Evolutionary conservation across 2,797 vertebrate species (phyloP).

Genomic region (Darevskia nairensis): DNA sequence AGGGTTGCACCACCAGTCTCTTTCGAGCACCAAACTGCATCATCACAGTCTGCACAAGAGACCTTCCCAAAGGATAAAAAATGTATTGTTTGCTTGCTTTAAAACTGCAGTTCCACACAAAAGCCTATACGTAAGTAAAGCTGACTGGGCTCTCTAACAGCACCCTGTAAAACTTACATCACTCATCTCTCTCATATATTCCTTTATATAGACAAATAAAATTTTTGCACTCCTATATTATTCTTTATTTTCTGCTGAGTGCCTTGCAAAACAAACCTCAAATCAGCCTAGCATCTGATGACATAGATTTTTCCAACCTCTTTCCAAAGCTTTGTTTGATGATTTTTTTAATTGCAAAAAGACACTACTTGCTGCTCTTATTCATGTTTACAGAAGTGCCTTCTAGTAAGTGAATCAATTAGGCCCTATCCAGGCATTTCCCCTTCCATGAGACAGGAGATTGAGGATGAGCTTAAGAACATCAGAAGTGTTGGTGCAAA

Average conservation of each 20-base stretch:
- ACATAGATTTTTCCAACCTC: not conserved
- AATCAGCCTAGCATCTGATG: not conserved
- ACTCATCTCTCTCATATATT: not conserved
- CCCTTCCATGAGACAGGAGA: too few species aligned
- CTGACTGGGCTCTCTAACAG: not conserved
- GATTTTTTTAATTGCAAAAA: not conserved
- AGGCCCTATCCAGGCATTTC: too few species aligned
- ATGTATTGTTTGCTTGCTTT: constrained; percentile 5
- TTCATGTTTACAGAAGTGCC: not conserved
- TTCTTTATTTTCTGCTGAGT: not conserved
- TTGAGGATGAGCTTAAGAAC: too few species aligned
- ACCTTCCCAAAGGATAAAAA: not conserved
- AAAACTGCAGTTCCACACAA: not conserved
- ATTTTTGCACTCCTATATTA: not conserved
- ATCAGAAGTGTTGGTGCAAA: too few species aligned
- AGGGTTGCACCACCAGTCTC: not conserved
- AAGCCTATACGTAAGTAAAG: not conserved
- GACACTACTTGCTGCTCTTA: not conserved
- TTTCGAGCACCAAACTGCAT: not conserved
- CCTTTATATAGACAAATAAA: not conserved
- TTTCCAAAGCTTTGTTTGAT: not conserved
- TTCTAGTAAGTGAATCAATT: not conserved
- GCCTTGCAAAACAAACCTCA: not conserved
- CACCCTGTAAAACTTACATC: not conserved
- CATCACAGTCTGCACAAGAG: not conserved